Percentiles rank a stretch among this genome's conserved stretches.
Evolutionary conservation across 2,113 vertebrate species (phyloP).

Genomic region (Phaethon lepturus): DNA sequence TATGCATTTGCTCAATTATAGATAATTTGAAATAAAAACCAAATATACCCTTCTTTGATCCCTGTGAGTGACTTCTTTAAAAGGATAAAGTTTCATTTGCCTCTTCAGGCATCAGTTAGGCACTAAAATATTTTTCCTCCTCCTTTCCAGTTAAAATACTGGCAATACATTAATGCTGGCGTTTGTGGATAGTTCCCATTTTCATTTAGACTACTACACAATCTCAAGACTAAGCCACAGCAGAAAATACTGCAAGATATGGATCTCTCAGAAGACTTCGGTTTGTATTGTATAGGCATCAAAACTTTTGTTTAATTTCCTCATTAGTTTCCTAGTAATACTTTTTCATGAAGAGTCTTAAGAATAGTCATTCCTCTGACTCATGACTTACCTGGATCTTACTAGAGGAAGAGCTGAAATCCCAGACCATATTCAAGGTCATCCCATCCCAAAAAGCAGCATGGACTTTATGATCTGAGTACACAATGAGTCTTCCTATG

Average conservation of each 20-base stretch:
- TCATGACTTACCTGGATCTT: slow-evolving; percentile 54
- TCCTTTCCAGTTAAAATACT: neutral
- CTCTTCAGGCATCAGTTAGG: neutral
- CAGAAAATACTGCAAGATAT: neutral
- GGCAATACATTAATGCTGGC: neutral
- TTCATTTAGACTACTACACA: neutral
- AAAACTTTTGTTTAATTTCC: neutral
- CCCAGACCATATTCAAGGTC: slow-evolving; percentile 75
- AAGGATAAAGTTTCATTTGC: neutral
- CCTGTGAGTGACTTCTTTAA: neutral
- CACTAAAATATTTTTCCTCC: neutral
- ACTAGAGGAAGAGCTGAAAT: slow-evolving; percentile 52
- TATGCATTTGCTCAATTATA: neutral
- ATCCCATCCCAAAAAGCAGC: slow-evolving; percentile 73
- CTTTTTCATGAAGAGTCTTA: neutral
- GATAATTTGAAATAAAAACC: neutral
- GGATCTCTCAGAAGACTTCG: neutral
- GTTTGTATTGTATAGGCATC: neutral
- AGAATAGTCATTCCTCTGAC: neutral
- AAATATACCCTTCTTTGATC: neutral
- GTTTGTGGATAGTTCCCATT: neutral
- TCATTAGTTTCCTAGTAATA: neutral
- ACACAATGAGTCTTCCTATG: slow-evolving; percentile 71
- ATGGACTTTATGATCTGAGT: slow-evolving; percentile 76
- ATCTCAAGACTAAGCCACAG: neutral